Conservation (phyloP, 2,797 vertebrate genomes). For the Tamandua tetradactyla region DNA sequence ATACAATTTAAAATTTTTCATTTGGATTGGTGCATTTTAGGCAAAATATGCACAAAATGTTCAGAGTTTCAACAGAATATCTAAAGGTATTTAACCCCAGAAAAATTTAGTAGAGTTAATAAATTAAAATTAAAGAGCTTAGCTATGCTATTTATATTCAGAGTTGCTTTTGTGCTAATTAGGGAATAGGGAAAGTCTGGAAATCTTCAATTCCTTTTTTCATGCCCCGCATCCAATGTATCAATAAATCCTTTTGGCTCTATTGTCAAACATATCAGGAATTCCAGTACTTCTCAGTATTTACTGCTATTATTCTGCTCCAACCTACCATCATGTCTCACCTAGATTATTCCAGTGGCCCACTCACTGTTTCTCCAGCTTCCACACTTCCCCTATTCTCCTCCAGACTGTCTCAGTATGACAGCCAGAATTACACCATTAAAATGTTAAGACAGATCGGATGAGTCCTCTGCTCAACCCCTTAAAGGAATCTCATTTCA, state of each 20-base stretch:
- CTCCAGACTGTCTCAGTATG: neutral
- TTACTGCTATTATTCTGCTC: neutral
- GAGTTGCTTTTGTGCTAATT: neutral
- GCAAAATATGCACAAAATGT: neutral
- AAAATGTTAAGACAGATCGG: neutral
- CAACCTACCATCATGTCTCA: neutral
- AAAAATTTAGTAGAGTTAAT: neutral
- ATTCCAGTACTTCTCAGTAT: neutral
- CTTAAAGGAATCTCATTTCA: neutral
- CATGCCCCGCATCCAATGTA: neutral
- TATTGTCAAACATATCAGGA: neutral
- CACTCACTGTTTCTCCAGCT: neutral
- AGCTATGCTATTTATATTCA: neutral
- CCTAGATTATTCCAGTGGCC: neutral
- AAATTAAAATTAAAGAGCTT: neutral
- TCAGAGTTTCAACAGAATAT: neutral
- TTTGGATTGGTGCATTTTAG: neutral
- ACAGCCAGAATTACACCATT: neutral
- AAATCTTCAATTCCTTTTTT: neutral
- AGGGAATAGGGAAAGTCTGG: neutral
- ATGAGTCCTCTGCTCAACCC: neutral
- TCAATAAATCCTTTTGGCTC: neutral
- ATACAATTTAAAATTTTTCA: too few species aligned
- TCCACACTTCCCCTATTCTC: neutral
- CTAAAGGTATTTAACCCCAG: neutral